Conservation (phyloP, 1,140 invertebrate species). For the Drosophila arizonae region DNA sequence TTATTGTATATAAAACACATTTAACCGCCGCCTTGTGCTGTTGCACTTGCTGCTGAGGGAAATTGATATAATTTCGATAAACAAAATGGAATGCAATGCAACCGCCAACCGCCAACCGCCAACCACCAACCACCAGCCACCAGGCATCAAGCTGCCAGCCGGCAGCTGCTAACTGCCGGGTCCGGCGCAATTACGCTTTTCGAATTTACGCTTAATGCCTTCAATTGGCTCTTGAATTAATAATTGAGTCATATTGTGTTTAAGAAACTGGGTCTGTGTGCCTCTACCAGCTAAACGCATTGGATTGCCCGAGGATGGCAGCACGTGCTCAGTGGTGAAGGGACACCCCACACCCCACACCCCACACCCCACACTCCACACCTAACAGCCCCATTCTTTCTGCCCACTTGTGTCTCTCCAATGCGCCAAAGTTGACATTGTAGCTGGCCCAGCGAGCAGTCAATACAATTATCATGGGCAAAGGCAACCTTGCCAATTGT, state of each 20-base stretch:
- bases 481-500: slow-evolving; percentile 38
- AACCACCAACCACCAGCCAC: too few relatives aligned
- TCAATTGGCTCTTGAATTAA: slow-evolving; percentile 81
- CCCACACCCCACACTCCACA: slow-evolving; percentile 37
- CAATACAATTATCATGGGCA: slow-evolving; percentile 25
- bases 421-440: slow-evolving; percentile 59
- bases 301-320: background rate
- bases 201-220: slow-evolving; percentile 77
- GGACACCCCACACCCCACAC: too few relatives aligned
- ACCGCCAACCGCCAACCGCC: slow-evolving; percentile 9
- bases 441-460: slow-evolving; percentile 15
- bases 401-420: slow-evolving; percentile 39
- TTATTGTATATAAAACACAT: background rate
- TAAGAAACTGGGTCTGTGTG: slow-evolving; percentile 24
- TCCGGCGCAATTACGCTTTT: slow-evolving; percentile 66
- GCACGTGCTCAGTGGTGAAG: too few relatives aligned
- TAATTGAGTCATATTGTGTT: slow-evolving; percentile 73
- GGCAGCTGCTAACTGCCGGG: background rate
- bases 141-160: too few relatives aligned
- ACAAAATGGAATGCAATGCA: slow-evolving; percentile 66
- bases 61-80: slow-evolving; percentile 78
- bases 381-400: slow-evolving; percentile 46
- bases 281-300: background rate
- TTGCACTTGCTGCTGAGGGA: slow-evolving; percentile 34
- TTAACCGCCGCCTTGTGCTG: background rate